These are phyloP conservation scores for Aldrovandia affinis DNA, from an alignment of 2,797 vertebrate species.

Conservation along the genomic window DNA sequence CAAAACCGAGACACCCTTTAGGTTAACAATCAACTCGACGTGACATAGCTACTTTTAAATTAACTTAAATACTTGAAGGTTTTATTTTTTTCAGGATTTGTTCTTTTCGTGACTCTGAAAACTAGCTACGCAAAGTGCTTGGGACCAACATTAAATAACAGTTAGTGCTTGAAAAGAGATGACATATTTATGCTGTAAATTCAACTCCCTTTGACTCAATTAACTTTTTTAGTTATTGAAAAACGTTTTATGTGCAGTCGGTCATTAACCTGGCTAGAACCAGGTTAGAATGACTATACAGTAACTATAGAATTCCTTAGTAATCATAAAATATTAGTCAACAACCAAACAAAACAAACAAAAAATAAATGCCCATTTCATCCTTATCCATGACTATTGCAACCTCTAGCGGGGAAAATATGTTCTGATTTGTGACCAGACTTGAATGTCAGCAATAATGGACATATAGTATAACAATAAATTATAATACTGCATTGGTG, in stretches of 20 bases:
- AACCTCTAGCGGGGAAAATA: constrained; percentile 17
- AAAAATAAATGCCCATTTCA: neutral
- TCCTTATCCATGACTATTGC: constrained; percentile 9
- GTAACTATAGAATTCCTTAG: too few species aligned
- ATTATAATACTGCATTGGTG: neutral
- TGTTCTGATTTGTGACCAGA: neutral
- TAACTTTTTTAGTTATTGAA: neutral
- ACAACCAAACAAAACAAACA: neutral
- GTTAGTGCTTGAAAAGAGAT: neutral
- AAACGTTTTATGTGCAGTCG: too few species aligned
- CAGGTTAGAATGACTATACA: neutral
- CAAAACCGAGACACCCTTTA: neutral
- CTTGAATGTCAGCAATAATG: neutral
- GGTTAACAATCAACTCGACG: too few species aligned
- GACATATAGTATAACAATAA: neutral
- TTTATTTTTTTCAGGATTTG: too few species aligned
- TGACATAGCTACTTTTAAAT: neutral
- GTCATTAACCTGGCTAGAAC: too few species aligned
- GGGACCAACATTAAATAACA: neutral
- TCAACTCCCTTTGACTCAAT: neutral
- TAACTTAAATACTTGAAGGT: neutral
- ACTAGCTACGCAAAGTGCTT: neutral
- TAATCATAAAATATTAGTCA: neutral
- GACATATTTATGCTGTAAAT: neutral
- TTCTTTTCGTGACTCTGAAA: neutral